Evolutionary conservation across 2,797 vertebrate species (phyloP), one percentile per base, ranked within the genome.

Genomic region (Apogon talboti): DNA sequence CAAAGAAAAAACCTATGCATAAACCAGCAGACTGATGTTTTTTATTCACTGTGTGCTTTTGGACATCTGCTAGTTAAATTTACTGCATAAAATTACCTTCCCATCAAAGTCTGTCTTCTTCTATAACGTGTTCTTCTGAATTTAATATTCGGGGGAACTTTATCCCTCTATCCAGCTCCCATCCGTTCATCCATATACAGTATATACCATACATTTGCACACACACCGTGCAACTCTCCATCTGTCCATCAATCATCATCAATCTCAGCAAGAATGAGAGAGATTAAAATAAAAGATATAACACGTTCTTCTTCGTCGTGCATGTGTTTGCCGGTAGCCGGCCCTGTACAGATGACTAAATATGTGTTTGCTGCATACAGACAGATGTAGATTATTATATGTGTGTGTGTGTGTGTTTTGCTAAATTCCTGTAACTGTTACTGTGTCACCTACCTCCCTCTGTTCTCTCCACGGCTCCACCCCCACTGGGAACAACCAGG

Each of bases 381-480:
- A 45, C 43, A 56, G 11, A 18, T 1, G 11, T 46, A 18, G 33
- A 21, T 45, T 28, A 21, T 49, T 58, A 41, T 24, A 0, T 43
- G 46, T 7, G 33, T 60, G 8, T 50, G 28, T 62, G 8, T 50
- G 28, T 67, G 37, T 47, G 10, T 48, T 43, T 35, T 40, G 37
- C 10, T 11, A 41, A 13, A 19, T 64, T 58, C 49, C 45, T 54
- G 61, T 46, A 54, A 40, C 50, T 55, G 40, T 49, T 28, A 30
- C 62, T 45, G 30, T 53, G 49, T 52, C 47, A 74, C 35, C 40
- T 52, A 6, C 67, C 42, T 65, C 55, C 37, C 63, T 65, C 38
- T 75, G 59, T 76, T 74, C 77, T 51, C 71, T 57, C 66, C 35
- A 47, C 62, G 78, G 51, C 59, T 85, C 63, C 73, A 28, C 51